These are phyloP conservation scores for Yponomeuta sedellus DNA, from an alignment of 2,888 invertebrate species.

Conservation along the genomic window DNA sequence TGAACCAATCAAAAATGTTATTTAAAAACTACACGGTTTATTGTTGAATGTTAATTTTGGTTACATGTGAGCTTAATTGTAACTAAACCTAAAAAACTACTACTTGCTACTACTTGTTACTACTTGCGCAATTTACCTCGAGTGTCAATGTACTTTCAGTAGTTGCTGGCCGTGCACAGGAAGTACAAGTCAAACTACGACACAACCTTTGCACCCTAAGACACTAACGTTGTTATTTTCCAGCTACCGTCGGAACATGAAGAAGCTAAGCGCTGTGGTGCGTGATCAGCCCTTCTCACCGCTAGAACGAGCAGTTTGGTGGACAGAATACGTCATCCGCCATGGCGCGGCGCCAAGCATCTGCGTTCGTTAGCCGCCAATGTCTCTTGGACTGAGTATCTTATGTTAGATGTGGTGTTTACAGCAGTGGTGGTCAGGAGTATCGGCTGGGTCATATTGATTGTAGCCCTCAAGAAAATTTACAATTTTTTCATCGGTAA, in stretches of 20 bases:
- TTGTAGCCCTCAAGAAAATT: not conserved
- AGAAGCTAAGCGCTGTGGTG: not conserved
- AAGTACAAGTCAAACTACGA: too few species aligned
- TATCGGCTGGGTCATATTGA: not conserved
- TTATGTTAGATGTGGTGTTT: slow-evolving; percentile 28
- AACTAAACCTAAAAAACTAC: too few species aligned
- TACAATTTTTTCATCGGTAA: too few species aligned
- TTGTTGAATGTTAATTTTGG: too few species aligned
- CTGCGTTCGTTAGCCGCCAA: slow-evolving; percentile 41
- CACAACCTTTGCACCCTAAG: too few species aligned
- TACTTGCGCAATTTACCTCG: too few species aligned
- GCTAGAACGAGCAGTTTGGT: slow-evolving; percentile 55
- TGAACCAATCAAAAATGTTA: too few species aligned
- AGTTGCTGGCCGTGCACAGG: too few species aligned
- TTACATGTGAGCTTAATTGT: too few species aligned
- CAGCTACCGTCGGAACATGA: slow-evolving; percentile 9
- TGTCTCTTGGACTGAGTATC: slow-evolving; percentile 38
- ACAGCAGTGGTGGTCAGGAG: not conserved
- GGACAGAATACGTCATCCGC: slow-evolving; percentile 54
- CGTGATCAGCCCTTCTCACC: slow-evolving; percentile 5
- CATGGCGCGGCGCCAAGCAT: slow-evolving; percentile 47
- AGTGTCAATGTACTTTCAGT: too few species aligned
- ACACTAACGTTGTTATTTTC: not conserved
- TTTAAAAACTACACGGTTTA: too few species aligned
- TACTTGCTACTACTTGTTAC: too few species aligned